Conservation (phyloP, 2,113 vertebrate genomes). For the Galemys pyrenaicus region DNA sequence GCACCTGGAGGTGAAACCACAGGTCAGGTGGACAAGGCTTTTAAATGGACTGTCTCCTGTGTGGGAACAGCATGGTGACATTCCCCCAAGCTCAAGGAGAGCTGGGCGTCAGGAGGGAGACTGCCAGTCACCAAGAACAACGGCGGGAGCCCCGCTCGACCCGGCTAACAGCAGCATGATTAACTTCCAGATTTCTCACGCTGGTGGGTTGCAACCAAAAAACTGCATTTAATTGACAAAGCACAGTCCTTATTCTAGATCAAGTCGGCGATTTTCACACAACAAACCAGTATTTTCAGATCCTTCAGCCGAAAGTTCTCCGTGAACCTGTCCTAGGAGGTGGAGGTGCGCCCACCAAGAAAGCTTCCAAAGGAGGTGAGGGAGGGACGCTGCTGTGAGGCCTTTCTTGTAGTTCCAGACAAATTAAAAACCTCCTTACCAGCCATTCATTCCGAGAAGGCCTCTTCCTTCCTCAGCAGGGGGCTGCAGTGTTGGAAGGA, state of each 20-base stretch:
- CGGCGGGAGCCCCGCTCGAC: background rate
- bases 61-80: constrained; percentile 34
- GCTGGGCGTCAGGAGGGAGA: background rate
- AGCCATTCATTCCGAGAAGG: constrained; percentile 51
- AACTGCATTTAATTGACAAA: background rate
- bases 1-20: constrained; percentile 63
- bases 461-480: constrained; percentile 68
- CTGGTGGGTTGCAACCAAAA: background rate
- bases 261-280: background rate
- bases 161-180: background rate
- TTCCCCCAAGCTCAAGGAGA: constrained; percentile 62
- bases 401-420: constrained; percentile 52
- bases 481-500: constrained; percentile 17
- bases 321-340: background rate
- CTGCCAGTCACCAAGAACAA: background rate
- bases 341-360: background rate
- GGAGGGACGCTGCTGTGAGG: background rate
- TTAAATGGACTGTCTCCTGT: constrained; percentile 39
- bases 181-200: constrained; percentile 13
- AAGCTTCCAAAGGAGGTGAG: background rate
- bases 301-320: background rate
- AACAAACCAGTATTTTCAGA: background rate
- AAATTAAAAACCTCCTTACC: constrained; percentile 75
- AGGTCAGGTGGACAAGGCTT: constrained; percentile 72
- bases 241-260: background rate